phyloP scores from a whole-genome alignment of 2,797 vertebrate species.

The Atherinosoma microstoma region DNA sequence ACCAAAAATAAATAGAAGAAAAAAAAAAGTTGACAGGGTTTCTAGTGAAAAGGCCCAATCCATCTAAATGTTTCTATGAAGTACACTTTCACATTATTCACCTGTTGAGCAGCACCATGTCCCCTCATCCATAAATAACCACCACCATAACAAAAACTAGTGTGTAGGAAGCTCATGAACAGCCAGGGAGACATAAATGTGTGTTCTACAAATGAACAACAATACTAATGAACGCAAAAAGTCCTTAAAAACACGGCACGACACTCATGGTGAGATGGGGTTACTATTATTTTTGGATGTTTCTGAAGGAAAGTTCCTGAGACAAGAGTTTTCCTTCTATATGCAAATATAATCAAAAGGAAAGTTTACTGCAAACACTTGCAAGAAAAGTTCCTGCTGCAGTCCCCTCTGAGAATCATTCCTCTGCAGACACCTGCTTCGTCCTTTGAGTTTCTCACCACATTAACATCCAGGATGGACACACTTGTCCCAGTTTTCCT shows the following conservation, averaged over 20 bases:
- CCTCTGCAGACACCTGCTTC: constrained; percentile 28
- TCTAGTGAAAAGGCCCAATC: constrained; percentile 57
- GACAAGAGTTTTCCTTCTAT: constrained; percentile 34
- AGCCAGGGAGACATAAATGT: constrained; percentile 55
- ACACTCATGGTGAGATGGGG: constrained; percentile 54
- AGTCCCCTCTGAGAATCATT: constrained; percentile 16
- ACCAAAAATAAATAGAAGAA: constrained; percentile 74
- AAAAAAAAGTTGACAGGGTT: constrained; percentile 44
- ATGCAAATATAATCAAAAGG: constrained; percentile 51
- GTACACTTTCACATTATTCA: constrained; percentile 62
- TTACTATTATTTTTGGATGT: constrained; percentile 39
- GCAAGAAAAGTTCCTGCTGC: constrained; percentile 20
- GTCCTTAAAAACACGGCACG: constrained; percentile 65
- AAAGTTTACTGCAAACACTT: constrained; percentile 38
- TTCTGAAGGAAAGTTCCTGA: constrained; percentile 42
- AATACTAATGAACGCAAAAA: constrained; percentile 60
- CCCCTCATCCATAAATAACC: constrained; percentile 63
- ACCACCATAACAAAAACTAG: constrained; percentile 66
- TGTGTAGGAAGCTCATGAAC: constrained; percentile 73
- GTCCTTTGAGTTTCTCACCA: constrained; percentile 17
- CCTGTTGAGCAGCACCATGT: constrained; percentile 67
- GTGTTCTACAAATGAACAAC: constrained; percentile 59
- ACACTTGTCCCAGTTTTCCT: not conserved
- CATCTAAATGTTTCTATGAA: constrained; percentile 52
- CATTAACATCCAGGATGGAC: not conserved